phyloP scores from a whole-genome alignment of 1,140 invertebrate genomes.

The Cyphomyrmex costatus region DNA sequence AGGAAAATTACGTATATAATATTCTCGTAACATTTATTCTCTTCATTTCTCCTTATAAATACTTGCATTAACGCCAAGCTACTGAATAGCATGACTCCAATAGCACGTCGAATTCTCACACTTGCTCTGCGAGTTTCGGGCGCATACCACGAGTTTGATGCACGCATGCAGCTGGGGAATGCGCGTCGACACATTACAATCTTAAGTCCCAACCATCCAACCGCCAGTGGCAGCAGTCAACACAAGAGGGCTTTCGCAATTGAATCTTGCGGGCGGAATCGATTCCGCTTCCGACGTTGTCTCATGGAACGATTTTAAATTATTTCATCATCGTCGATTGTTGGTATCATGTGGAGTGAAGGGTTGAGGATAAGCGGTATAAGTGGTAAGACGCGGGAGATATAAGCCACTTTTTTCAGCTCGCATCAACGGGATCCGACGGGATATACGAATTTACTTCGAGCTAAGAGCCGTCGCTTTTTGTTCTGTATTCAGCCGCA shows the following conservation, averaged over 20 bases:
- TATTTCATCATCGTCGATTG: constrained; percentile 72
- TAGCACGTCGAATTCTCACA: constrained; percentile 13
- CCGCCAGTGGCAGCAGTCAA: constrained; percentile 48
- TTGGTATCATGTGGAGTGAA: neutral
- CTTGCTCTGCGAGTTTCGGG: constrained; percentile 1
- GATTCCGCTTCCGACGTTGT: constrained; percentile 67
- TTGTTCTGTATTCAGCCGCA: constrained; percentile 45
- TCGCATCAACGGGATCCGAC: constrained; percentile 15
- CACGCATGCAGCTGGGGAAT: constrained; percentile 50
- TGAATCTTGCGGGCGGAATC: constrained; percentile 68
- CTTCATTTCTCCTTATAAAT: neutral
- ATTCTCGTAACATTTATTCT: neutral
- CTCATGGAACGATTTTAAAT: constrained; percentile 55
- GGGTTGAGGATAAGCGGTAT: neutral
- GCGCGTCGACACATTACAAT: constrained; percentile 44
- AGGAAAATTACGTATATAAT: neutral
- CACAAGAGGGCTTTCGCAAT: constrained; percentile 39
- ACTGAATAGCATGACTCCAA: neutral
- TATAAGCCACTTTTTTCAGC: constrained; percentile 44
- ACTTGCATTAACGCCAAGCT: neutral
- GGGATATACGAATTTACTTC: constrained; percentile 62
- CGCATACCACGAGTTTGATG: constrained; percentile 45
- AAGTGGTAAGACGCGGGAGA: constrained; percentile 13
- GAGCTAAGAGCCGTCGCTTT: constrained; percentile 50
- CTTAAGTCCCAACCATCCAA: constrained; percentile 43